These are phyloP conservation scores for Pedetes capensis DNA, from an alignment of 2,113 vertebrate species.

Conservation along the genomic window DNA sequence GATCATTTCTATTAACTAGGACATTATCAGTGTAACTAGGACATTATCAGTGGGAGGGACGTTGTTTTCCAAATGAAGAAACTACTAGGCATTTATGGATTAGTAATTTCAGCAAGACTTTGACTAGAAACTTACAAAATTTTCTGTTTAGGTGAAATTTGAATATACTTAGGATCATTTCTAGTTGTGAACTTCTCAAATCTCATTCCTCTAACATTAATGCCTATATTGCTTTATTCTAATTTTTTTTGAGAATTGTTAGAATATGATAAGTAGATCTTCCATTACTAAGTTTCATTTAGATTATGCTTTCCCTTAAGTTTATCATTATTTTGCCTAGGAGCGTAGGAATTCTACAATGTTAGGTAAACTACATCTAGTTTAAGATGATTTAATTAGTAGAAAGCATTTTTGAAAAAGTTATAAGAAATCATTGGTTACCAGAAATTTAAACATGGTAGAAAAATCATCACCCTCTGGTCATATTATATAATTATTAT, in stretches of 20 bases:
- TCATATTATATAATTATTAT: neutral
- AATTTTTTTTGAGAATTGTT: conserved; percentile 23
- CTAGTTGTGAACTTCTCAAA: neutral
- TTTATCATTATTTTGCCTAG: neutral
- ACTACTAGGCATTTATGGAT: neutral
- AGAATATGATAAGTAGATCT: neutral
- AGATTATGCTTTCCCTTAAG: neutral
- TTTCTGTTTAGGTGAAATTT: conserved; percentile 29
- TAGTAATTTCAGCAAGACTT: neutral
- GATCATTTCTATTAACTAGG: too few species aligned
- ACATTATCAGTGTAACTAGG: too few species aligned
- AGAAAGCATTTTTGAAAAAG: conserved; percentile 37
- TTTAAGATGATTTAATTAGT: neutral
- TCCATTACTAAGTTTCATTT: conserved; percentile 20
- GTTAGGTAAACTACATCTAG: neutral
- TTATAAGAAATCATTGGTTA: neutral
- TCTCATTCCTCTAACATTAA: neutral
- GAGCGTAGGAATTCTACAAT: neutral
- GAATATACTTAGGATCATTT: neutral
- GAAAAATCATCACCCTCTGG: conserved; percentile 1
- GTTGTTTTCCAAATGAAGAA: neutral
- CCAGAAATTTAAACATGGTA: neutral
- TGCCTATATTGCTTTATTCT: neutral
- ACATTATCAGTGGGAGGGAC: neutral
- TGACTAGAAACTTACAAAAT: neutral